Evolutionary conservation across 2,888 invertebrate species (phyloP), one percentile per base, ranked within the genome.

Genomic region (Leptopilina syphax): DNA sequence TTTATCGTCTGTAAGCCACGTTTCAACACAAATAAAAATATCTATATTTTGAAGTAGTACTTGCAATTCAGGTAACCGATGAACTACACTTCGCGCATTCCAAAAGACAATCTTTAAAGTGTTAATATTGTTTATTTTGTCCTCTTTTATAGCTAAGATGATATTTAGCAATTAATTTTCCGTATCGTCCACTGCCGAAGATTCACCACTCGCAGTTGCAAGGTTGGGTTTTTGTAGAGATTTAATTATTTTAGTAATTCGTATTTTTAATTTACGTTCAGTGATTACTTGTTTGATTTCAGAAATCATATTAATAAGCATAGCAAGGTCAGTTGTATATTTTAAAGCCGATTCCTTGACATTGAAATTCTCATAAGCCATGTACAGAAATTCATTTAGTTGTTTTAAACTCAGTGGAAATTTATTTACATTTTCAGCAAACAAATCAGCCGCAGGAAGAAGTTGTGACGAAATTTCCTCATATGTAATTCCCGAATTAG

Each of bases 401-500:
- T 57, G 57, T 57, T 57, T 6, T 57, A n/a, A 57, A 13, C 57
- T 57, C n/a, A 57, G n/a, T 57, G 57, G 57, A 57, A n/a, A 57
- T 57, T 57, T 57, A 6, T 57, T 57, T 57, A 57, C 57, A 57
- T 57, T 57, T 57, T 57, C n/a, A n/a, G 57, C n/a, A n/a, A 57
- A 57, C n/a, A 57, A n/a, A n/a, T 57, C 57, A 57, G 57, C n/a
- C 5, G 57, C 57, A n/a, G 57, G 57, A 57, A 57, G 12, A 3
- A 57, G n/a, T 13, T 13, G n/a, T 13, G 57, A 4, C 12, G 57
- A 57, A 57, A 57, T 57, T 57, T 57, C 57, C 57, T 57, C 57
- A 13, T 1, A 12, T n/a, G 57, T 57, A 57, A 57, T 57, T 5
- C 57, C 57, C 5, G 5, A 1, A n/a, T 57, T 57, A n/a, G 57